Base-by-base conservation (phyloP, 1,140 invertebrate species). In the Zaprionus ghesquierei region DNA sequence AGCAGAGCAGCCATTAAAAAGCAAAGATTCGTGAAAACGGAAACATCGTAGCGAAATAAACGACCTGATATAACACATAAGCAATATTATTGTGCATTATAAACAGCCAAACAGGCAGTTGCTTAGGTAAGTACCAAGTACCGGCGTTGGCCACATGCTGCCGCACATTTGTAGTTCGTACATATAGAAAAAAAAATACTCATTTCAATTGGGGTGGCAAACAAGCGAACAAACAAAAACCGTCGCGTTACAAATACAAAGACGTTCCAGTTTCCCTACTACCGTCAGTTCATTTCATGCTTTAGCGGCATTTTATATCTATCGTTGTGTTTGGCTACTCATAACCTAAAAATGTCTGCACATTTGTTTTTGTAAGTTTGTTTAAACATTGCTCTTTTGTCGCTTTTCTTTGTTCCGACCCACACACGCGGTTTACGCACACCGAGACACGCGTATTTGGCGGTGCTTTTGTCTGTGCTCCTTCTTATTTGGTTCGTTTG, bases 341-440 rank as follows among this genome's bases (percentile, higher is more conserved):
- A 79, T 86, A 86, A 86, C 82, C 82, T 86, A 59, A 87, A 82
- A 86, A 73, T 66, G 49, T 66, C 50, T 55, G 46, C 25, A 33
- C 60, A 75, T 62, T 84, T 87, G 79, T 86, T 86, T 70, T 89
- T 89, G 79, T 77, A 79, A 79, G 62, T 85, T 75, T 75, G 84
- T 86, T 89, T 89, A 82, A 89, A 73, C 53, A 70, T 46, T 51
- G 58, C 60, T 81, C 60, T 78, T 72, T 69, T 76, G 27, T 78
- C 75, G 62, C 46, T 73, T 70, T n/a, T 82, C 81, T 81, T 86
- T 86, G 77, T 80, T 82, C 71, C 62, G 60, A 46, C 64, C 59
- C 74, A 89, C 75, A 87, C 82, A 86, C 84, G 82, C 84, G 82
- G 82, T 89, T 72, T 20, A 56, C 53, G 59, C 60, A 77, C 53